Percentiles rank a stretch among this genome's conserved stretches.
phyloP scores from a whole-genome alignment of 2,113 vertebrate genomes.

The Neopipo cinnamomea region DNA sequence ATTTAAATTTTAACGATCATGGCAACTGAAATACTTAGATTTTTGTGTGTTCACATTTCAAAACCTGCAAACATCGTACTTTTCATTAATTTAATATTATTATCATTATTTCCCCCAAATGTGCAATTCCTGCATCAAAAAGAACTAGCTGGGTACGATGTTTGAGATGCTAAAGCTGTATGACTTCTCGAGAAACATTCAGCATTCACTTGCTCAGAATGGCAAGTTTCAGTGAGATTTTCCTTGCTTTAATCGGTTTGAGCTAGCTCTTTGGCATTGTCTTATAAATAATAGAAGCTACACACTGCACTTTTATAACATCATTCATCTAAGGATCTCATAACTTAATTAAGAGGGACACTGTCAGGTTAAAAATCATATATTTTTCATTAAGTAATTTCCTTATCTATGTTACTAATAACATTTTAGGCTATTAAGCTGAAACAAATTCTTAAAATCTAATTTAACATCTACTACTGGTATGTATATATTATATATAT shows the following conservation, averaged over 20 bases:
- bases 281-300: constrained; percentile 70
- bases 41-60: neutral
- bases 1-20: neutral
- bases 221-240: constrained; percentile 50
- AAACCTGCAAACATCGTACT: neutral
- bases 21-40: neutral
- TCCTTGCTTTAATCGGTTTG: constrained; percentile 60
- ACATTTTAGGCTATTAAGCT: constrained; percentile 65
- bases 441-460: constrained; percentile 67
- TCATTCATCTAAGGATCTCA: constrained; percentile 67
- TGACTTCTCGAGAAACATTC: neutral
- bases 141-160: neutral
- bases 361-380: constrained; percentile 71
- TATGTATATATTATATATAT: constrained; percentile 47
- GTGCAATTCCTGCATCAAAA: neutral
- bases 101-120: neutral
- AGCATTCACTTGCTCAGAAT: neutral
- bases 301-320: constrained; percentile 66
- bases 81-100: neutral
- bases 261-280: constrained; percentile 64
- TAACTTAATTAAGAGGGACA: constrained; percentile 72
- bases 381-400: constrained; percentile 73
- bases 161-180: neutral
- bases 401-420: constrained; percentile 71
- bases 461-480: constrained; percentile 59